phyloP scores from a whole-genome alignment of 2,797 vertebrate genomes.

The Astyanax mexicanus region DNA sequence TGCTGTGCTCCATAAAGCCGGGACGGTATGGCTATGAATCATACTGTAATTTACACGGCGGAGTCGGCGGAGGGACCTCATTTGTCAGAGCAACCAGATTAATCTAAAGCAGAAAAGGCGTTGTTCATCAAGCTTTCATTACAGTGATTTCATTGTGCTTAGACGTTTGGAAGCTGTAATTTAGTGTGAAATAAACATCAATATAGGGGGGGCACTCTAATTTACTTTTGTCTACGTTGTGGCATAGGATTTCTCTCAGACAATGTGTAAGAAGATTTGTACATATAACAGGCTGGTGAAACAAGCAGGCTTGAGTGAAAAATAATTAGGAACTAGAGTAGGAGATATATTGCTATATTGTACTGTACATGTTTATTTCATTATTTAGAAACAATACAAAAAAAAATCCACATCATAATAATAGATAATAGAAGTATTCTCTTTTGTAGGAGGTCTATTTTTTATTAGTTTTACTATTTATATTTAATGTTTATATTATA shows the following conservation, averaged over 20 bases:
- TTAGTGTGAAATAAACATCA: slow-evolving; percentile 49
- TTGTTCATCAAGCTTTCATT: slow-evolving; percentile 19
- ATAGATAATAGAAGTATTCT: too few species aligned
- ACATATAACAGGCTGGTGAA: not conserved
- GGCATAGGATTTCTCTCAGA: not conserved
- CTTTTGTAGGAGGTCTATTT: too few species aligned
- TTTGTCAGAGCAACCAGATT: slow-evolving; percentile 13
- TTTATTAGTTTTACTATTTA: too few species aligned
- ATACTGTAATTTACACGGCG: slow-evolving; percentile 53
- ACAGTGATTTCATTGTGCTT: slow-evolving; percentile 1
- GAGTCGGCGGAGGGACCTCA: slow-evolving; percentile 34
- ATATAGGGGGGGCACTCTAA: not conserved
- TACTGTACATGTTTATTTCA: too few species aligned
- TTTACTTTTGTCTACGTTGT: not conserved
- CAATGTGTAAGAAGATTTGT: not conserved
- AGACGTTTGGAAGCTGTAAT: slow-evolving; percentile 12
- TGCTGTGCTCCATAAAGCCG: slow-evolving; percentile 14
- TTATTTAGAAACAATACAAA: too few species aligned
- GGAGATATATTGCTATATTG: too few species aligned
- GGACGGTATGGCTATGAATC: slow-evolving; percentile 24
- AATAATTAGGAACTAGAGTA: too few species aligned
- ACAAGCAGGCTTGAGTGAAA: too few species aligned
- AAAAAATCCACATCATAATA: too few species aligned
- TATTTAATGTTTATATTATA: too few species aligned
- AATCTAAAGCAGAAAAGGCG: slow-evolving; percentile 18